Evolutionary conservation across 2,888 invertebrate species (phyloP).

Genomic region (Melikaiella ostensackeni): DNA sequence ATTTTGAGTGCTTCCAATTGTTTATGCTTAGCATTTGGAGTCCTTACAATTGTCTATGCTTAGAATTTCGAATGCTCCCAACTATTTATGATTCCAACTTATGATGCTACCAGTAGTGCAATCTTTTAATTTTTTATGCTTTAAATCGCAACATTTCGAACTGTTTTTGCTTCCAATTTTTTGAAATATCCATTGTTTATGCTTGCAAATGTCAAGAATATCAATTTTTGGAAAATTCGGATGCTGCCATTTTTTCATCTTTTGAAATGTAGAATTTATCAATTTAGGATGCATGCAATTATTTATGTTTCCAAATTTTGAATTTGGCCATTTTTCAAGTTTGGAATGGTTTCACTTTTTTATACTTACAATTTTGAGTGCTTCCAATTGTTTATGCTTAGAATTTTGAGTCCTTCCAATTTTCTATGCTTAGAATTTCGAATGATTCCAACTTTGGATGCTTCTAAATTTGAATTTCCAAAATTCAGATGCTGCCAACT

Average conservation of each 20-base stretch:
- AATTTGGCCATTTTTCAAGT: too few relatives aligned
- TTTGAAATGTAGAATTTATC: background rate
- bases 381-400: background rate
- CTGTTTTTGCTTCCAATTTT: background rate
- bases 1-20: background rate
- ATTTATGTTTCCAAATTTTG: too few relatives aligned
- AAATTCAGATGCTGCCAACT: too few relatives aligned
- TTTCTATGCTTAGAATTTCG: background rate
- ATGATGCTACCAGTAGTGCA: background rate
- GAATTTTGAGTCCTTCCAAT: too few relatives aligned
- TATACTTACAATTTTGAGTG: too few relatives aligned
- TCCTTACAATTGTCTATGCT: background rate
- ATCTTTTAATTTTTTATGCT: background rate
- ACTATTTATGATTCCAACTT: background rate
- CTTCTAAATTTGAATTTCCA: too few relatives aligned
- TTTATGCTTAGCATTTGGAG: background rate
- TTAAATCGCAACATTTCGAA: background rate
- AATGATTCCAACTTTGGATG: background rate
- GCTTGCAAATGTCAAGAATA: background rate
- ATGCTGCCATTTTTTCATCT: background rate
- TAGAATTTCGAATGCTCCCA: background rate
- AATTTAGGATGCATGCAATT: background rate
- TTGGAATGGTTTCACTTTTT: too few relatives aligned
- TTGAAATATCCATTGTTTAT: too few relatives aligned
- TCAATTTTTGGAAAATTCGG: too few relatives aligned